Evolutionary conservation across 2,888 invertebrate genomes (phyloP), one percentile per base, ranked within the genome.

Genomic region (Endotricha flammealis): DNA sequence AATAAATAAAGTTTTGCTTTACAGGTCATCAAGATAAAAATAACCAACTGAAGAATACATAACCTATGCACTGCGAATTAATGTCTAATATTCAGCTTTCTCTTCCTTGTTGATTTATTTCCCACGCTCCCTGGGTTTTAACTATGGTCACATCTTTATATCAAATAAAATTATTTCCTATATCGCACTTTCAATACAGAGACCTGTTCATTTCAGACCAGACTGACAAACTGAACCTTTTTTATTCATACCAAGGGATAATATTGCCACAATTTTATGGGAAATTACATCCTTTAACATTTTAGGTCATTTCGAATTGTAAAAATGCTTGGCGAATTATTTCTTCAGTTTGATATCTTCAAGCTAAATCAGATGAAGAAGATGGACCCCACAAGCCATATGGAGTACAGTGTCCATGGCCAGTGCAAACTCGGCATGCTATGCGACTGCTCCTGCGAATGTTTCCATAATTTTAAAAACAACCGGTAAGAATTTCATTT

Each of bases 401-500:
- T 12, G 22, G 29, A 23, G n/a, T 4, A 22, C 23, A 29, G 12
- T 27, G 6, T 12, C 8, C 12, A 2, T 10, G 12, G 9, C 12
- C 20, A 20, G 28, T 17, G 11, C 12, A 28, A 24, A 25, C 31
- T 25, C 34, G 31, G 32, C 14, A 29, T 36, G 67, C 71, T 73
- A 39, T 57, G 72, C 69, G 65, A 32, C 35, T 50, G 65, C 69
- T 39, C 36, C 43, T 55, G 73, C 74, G 72, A 73, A 62, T 59
- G 49, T 42, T 4, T 46, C 36, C 39, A 44, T 36, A 10, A 36
- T n/a, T 29, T 32, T 8, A 44, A 33, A 22, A 55, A 47, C 49
- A 4, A 35, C 25, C 28, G 63, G 71, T 64, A 64, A 71, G 69
- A 9, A 29, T 11, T n/a, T 17, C 14, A 13, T 12, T 29, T 27